These are phyloP conservation scores for Microtus oregoni DNA, from an alignment of 2,113 vertebrate genomes.

Conservation along the genomic window DNA sequence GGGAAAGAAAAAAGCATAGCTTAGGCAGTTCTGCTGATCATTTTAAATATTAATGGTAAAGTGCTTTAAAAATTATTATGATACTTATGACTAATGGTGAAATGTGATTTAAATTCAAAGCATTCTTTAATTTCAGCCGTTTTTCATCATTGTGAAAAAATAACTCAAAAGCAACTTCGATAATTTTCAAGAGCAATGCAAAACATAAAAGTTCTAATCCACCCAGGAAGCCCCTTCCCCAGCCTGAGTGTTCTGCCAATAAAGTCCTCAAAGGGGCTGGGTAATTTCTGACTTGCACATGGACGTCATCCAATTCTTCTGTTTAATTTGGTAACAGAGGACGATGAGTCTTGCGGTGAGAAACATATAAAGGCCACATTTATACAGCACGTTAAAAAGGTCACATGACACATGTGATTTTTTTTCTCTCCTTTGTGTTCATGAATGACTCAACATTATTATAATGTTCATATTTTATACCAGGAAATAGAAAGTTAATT, in stretches of 20 bases:
- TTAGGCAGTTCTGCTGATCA: slow-evolving; percentile 84
- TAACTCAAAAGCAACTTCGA: slow-evolving; percentile 72
- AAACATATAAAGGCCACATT: slow-evolving; percentile 83
- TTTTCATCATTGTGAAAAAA: slow-evolving; percentile 77
- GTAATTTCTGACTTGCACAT: slow-evolving; percentile 48
- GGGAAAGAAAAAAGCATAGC: slow-evolving; percentile 78
- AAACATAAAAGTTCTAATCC: neutral
- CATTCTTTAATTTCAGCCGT: slow-evolving; percentile 85
- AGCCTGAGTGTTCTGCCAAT: neutral
- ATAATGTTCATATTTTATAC: slow-evolving; percentile 87
- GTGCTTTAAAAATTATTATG: slow-evolving; percentile 78
- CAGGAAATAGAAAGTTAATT: slow-evolving; percentile 90
- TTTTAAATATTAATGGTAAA: slow-evolving; percentile 85
- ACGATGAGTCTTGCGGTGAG: slow-evolving; percentile 68
- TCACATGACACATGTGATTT: slow-evolving; percentile 74
- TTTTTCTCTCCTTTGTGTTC: slow-evolving; percentile 80
- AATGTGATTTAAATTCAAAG: slow-evolving; percentile 85
- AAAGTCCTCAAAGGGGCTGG: slow-evolving; percentile 47
- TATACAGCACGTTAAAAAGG: slow-evolving; percentile 78
- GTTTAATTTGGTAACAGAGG: slow-evolving; percentile 73
- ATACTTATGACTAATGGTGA: slow-evolving; percentile 84
- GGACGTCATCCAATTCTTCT: slow-evolving; percentile 73
- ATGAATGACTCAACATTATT: slow-evolving; percentile 80
- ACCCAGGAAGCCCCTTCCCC: neutral
- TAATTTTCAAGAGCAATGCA: slow-evolving; percentile 54